Conservation (phyloP, 1,140 invertebrate species). For the Zaprionus ghesquierei region DNA sequence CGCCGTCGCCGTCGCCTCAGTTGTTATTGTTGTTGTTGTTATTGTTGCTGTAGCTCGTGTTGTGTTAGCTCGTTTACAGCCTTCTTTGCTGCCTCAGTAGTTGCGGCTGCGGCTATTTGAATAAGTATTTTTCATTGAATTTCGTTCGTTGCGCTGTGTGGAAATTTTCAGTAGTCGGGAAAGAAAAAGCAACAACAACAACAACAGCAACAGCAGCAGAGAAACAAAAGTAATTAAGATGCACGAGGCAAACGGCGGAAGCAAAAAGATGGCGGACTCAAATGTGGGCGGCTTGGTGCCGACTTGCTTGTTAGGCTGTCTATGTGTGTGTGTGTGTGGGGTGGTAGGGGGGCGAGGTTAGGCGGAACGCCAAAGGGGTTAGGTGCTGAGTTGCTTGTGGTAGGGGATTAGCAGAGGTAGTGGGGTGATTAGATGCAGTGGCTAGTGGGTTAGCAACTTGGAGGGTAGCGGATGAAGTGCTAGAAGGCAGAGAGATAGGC, state of each 20-base stretch:
- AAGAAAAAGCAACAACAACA: neutral
- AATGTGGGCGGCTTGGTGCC: constrained; percentile 51
- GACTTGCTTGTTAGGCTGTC: neutral
- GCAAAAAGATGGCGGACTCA: constrained; percentile 68
- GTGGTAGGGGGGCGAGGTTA: neutral
- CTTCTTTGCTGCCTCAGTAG: constrained; percentile 63
- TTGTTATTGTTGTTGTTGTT: constrained; percentile 22
- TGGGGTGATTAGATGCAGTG: neutral
- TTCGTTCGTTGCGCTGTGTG: constrained; percentile 76
- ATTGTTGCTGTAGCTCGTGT: constrained; percentile 40
- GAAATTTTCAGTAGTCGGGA: constrained; percentile 62
- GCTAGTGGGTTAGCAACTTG: neutral
- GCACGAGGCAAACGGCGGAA: constrained; percentile 77
- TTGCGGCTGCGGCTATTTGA: constrained; percentile 62
- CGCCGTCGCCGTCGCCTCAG: neutral
- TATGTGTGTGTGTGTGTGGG: too few species aligned
- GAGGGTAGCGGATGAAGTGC: neutral
- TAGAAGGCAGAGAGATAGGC: neutral
- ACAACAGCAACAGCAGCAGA: neutral
- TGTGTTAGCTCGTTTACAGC: constrained; percentile 72
- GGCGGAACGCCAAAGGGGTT: neutral
- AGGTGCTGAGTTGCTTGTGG: neutral
- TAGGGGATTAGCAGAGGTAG: neutral
- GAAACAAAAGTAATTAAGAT: constrained; percentile 73
- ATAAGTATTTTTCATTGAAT: constrained; percentile 80